Conservation (phyloP, 2,888 invertebrate genomes). For the Stenotaenia linearis region DNA sequence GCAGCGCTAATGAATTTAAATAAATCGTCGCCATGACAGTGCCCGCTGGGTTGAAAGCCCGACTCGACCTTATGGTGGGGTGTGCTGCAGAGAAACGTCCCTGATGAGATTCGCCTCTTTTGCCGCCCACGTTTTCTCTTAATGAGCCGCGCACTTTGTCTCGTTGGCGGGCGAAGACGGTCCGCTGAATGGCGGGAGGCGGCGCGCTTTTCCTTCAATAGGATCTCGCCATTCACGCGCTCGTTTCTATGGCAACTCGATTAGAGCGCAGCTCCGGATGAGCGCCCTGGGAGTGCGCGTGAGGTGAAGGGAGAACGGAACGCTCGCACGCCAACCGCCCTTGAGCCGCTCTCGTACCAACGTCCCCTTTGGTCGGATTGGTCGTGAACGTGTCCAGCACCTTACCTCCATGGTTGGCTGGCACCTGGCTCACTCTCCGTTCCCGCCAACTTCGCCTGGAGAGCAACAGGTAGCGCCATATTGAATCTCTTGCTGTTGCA, state of each 20-base stretch:
- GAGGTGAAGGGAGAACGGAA: constrained; percentile 3
- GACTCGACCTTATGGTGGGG: not conserved
- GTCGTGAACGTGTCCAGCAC: constrained; percentile 19
- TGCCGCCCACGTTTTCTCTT: not conserved
- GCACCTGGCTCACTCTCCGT: constrained; percentile 20
- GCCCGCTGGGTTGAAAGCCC: constrained; percentile 11
- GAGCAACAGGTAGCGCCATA: constrained; percentile 35
- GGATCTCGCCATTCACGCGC: constrained; percentile 28
- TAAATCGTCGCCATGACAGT: constrained; percentile 11
- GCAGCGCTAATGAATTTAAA: not conserved
- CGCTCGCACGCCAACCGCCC: constrained; percentile 1
- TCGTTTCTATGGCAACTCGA: constrained; percentile 29
- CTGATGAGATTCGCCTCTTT: constrained; percentile 3
- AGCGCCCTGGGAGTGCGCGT: constrained; percentile 22
- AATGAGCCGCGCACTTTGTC: constrained; percentile 13
- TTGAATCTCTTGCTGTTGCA: constrained; percentile 27
- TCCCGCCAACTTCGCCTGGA: constrained; percentile 22
- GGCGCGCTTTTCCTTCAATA: constrained; percentile 1
- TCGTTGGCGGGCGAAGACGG: constrained; percentile 27
- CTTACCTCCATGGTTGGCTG: constrained; percentile 32
- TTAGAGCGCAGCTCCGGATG: constrained; percentile 29
- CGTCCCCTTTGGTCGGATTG: not conserved
- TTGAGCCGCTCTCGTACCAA: not conserved
- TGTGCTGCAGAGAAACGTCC: not conserved
- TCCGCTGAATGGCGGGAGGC: constrained; percentile 20